Evolutionary conservation across 2,888 invertebrate species (phyloP).

Genomic region (Dyspetes luteomarginatus): DNA sequence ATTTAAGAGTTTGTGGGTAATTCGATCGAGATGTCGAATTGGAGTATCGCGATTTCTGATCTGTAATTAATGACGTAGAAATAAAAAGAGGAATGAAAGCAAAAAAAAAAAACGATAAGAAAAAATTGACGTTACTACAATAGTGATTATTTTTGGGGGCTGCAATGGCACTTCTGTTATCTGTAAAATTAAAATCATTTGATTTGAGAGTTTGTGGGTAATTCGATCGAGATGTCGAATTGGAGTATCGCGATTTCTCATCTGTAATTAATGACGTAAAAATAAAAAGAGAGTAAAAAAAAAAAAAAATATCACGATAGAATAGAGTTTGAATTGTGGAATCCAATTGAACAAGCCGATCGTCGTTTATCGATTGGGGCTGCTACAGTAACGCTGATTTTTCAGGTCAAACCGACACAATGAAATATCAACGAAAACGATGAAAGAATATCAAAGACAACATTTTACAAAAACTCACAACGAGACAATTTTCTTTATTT

Average conservation of each 20-base stretch:
- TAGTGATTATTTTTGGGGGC: not conserved
- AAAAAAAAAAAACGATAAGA: no score
- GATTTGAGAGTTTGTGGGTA: not conserved
- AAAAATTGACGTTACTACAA: conserved; percentile 1
- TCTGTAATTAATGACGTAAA: not conserved
- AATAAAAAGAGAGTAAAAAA: not conserved
- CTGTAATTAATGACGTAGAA: not conserved
- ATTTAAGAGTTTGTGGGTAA: not conserved
- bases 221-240: not conserved
- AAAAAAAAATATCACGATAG: conserved; percentile 32
- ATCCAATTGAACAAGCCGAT: conserved; percentile 69
- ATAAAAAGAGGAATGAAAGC: no score
- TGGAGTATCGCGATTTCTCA: not conserved
- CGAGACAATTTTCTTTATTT: no score
- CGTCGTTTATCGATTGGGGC: conserved; percentile 68
- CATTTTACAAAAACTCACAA: not conserved
- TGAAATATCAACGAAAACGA: not conserved
- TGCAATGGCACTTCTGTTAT: conserved; percentile 7
- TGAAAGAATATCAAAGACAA: not conserved
- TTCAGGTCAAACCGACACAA: conserved; percentile 3
- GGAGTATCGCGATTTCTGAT: not conserved
- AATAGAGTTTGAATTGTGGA: conserved; percentile 53
- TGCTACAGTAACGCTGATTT: not conserved
- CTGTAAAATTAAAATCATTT: conserved; percentile 47
- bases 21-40: not conserved